Evolutionary conservation across 1,140 invertebrate genomes (phyloP), one percentile per base, ranked within the genome.

Genomic region (Subanguina moxae): DNA sequence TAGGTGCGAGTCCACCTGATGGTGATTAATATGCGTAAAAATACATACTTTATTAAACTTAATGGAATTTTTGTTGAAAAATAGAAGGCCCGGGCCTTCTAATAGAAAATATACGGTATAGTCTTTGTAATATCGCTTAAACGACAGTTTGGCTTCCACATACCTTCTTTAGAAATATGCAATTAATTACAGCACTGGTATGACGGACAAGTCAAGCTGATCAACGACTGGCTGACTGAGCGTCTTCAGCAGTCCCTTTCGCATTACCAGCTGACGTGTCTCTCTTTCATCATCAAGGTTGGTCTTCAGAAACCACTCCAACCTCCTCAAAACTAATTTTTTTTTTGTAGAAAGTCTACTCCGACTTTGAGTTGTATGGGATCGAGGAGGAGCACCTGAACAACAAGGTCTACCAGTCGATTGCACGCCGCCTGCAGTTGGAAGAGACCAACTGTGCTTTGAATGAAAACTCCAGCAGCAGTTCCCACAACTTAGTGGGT

Each of bases 331-430:
- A 5, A 5, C 32, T 38, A 38, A 38, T 3, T 38, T 38, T 38
- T 21, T 32, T 7, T 7, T 61, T 61, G 32, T 83, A 97, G 91
- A 99, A 98, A 90, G 89, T 97, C 80, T 97, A 95, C 85, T 92
- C 92, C 23, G 94, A 97, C 84, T 98, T 97, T 85, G 94, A 97
- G 85, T 87, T 98, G 63, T 94, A 98, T 87, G 94, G 95, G 68
- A 93, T 98, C 21, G 91, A 93, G 83, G 94, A 97, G 81, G 93
- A 97, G 82, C 92, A 93, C 84, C 85, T 99, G n/a, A 94, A 96
- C 85, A 92, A 90, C 56, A 95, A 95, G 87, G 89, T 89, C 77
- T 97, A 97, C 87, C 91, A 95, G 85, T 90, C 89, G 57, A 90
- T 97, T 76, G 89, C 89, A 64, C 89, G 90, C 76, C 88, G 95